phyloP scores from a whole-genome alignment of 2,797 vertebrate species.

The Peromyscus attwateri region DNA sequence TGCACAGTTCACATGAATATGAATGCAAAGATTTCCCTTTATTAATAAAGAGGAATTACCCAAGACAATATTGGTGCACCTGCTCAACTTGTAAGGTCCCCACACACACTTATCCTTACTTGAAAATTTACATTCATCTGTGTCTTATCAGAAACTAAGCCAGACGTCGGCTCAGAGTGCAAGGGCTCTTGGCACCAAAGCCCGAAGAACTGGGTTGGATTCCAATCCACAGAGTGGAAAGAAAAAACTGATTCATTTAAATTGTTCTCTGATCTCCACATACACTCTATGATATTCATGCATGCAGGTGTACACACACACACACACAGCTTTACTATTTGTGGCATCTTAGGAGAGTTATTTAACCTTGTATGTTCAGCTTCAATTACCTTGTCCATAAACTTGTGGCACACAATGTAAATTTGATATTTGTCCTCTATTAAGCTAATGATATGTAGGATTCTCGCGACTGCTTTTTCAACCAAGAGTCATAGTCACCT shows the following conservation, averaged over 20 bases:
- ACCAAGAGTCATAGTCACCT: not conserved
- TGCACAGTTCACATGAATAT: not conserved
- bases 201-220: not conserved
- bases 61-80: not conserved
- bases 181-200: not conserved
- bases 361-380: not conserved
- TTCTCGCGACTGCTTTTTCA: not conserved
- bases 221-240: not conserved
- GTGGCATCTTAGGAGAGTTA: slow-evolving; percentile 4
- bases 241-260: not conserved
- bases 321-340: not conserved
- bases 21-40: not conserved
- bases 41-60: not conserved
- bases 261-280: not conserved
- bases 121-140: slow-evolving; percentile 37
- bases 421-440: not conserved
- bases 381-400: slow-evolving; percentile 33
- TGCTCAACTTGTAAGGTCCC: not conserved
- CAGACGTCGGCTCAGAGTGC: not conserved
- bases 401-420: not conserved
- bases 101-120: not conserved
- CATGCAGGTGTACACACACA: not conserved
- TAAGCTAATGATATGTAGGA: not conserved
- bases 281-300: not conserved
- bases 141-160: not conserved